Evolutionary conservation across 2,797 vertebrate genomes (phyloP), one percentile per base, ranked within the genome.

Genomic region (Delichon dasypus): DNA sequence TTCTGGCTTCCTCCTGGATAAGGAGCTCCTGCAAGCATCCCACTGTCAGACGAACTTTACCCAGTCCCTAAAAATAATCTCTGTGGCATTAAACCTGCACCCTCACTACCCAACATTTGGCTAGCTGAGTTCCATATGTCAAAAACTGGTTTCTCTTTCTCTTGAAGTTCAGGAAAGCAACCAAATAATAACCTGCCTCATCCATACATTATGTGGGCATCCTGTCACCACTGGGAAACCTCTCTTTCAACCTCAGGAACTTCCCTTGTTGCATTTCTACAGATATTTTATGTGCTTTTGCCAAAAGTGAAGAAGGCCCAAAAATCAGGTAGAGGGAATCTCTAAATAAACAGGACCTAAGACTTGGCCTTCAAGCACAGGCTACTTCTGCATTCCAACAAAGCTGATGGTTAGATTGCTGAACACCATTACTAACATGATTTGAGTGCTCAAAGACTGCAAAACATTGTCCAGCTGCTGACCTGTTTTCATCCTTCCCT

Each of bases 31-130:
- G 2, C 47, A 84, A 91, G 62, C 58, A 83, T 72, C 89, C 58
- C 73, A 78, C 80, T 78, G 55, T 73, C 91, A 96, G 85, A 90
- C 76, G 60, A 91, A 86, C 94, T 88, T 91, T 79, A 85, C 13
- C 64, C 53, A 11, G 36, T 32, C 67, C 90, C 80, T 70, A 73
- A 90, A 96, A 93, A 90, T 48, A 96, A 40, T 26, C 9, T 78
- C n/a, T 51, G 58, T 91, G 91, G 74, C 80, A 84, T 93, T 91
- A 85, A 91, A 90, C 10, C 27, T 81, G 27, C 53, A 64, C 30
- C 61, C 51, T 73, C 1, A 1, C 86, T 58, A 80, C 38, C 22
- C 57, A 87, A 65, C 61, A 40, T 68, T 95, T 88, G 57, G 42
- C 60, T 64, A 76, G 47, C 64, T 79, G 53, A 86, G 23, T 25